Percentiles rank a stretch among this genome's conserved stretches.
Evolutionary conservation across 2,888 invertebrate species (phyloP).

Genomic region (Heterodera filipjevi): DNA sequence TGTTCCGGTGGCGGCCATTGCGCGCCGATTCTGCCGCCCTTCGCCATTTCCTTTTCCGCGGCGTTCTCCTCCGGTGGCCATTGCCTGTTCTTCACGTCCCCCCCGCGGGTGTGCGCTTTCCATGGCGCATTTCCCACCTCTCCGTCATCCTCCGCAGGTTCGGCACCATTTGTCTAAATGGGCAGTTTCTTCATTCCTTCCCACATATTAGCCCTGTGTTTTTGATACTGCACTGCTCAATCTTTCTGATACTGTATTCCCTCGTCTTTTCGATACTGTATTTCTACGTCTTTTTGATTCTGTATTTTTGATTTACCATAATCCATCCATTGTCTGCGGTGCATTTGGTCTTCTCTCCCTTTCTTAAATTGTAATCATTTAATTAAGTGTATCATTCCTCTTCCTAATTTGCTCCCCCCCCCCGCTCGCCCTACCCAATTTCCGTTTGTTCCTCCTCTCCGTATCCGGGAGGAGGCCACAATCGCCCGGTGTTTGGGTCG

Average conservation of each 20-base stretch:
- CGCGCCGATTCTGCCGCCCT: conserved; percentile 44
- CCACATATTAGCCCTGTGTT: too few relatives aligned
- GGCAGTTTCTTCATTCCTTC: not conserved
- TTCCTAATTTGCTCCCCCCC: not conserved
- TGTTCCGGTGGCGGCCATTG: conserved; percentile 59
- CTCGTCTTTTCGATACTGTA: not conserved
- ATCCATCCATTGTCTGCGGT: conserved; percentile 15
- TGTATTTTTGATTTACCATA: not conserved
- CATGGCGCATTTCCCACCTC: conserved; percentile 36
- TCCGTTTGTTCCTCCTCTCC: conserved; percentile 45
- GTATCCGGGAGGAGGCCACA: conserved; percentile 62
- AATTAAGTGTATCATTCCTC: not conserved
- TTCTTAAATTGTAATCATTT: not conserved
- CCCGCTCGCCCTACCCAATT: conserved; percentile 28
- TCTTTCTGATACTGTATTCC: not conserved
- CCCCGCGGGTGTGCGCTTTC: conserved; percentile 41
- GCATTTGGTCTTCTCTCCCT: conserved; percentile 12
- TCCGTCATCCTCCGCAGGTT: conserved; percentile 15
- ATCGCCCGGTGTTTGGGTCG: conserved; percentile 33
- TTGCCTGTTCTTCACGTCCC: conserved; percentile 48
- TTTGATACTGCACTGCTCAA: not conserved
- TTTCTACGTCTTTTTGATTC: not conserved
- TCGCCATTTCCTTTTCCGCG: not conserved
- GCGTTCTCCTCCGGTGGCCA: conserved; percentile 57
- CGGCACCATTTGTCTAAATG: conserved; percentile 6